phyloP scores from a whole-genome alignment of 2,113 vertebrate species.

The Oxygymnocypris stewartii region DNA sequence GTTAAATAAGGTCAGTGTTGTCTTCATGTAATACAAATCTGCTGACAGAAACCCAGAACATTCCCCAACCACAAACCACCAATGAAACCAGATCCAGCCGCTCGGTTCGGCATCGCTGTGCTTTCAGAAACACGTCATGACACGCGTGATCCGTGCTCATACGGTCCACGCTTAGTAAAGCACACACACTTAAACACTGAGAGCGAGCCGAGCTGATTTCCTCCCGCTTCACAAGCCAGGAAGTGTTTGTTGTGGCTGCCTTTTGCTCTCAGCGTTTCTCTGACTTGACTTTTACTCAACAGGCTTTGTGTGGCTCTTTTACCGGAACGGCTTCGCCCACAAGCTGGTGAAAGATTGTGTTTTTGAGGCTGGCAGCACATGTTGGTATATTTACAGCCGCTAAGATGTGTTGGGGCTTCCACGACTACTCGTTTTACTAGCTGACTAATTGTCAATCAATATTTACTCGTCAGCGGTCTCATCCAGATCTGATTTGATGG shows the following conservation, averaged over 20 bases:
- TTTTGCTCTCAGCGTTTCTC: background rate
- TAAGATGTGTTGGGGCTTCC: background rate
- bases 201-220: background rate
- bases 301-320: background rate
- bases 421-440: background rate
- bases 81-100: background rate
- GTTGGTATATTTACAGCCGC: background rate
- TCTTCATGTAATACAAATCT: background rate
- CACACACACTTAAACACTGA: background rate
- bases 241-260: slow-evolving; percentile 13
- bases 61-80: background rate
- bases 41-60: background rate
- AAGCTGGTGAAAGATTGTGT: background rate
- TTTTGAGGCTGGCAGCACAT: background rate
- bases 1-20: background rate
- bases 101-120: background rate
- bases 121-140: background rate
- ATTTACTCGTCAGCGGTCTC: background rate
- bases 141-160: background rate
- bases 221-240: background rate
- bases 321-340: background rate
- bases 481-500: background rate
- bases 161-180: background rate
- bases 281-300: slow-evolving; percentile 5
- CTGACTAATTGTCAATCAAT: background rate